Evolutionary conservation across 2,888 invertebrate species (phyloP).

Genomic region (Fragum fragum): DNA sequence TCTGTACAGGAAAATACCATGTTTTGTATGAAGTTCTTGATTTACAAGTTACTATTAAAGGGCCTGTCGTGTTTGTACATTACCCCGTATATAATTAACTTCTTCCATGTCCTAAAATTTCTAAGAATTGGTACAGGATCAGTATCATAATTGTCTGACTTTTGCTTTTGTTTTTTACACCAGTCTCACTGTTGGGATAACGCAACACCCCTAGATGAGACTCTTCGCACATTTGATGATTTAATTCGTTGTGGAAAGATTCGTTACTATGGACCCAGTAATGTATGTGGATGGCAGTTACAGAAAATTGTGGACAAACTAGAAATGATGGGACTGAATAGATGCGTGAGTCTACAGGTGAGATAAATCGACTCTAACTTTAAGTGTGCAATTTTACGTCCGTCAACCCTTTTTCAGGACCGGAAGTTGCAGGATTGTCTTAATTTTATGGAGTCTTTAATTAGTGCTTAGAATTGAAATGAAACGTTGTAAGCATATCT

Average conservation of each 20-base stretch:
- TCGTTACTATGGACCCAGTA: constrained; percentile 79
- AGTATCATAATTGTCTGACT: not conserved
- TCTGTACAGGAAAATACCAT: no score
- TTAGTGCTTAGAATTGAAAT: no score
- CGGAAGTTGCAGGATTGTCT: no score
- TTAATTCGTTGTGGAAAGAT: constrained; percentile 82
- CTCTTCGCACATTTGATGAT: constrained; percentile 81
- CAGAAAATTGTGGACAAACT: constrained; percentile 70
- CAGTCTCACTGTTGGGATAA: constrained; percentile 74
- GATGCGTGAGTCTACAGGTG: constrained; percentile 47
- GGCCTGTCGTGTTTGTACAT: not conserved
- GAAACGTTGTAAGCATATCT: no score
- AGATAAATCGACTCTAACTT: no score
- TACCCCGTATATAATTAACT: not conserved
- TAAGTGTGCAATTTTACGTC: no score
- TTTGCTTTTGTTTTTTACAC: not conserved
- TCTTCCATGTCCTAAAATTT: not conserved
- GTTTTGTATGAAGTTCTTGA: not conserved
- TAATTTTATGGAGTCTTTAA: no score
- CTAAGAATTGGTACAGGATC: not conserved
- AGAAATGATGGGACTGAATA: constrained; percentile 51
- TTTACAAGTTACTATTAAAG: not conserved
- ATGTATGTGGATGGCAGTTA: constrained; percentile 75
- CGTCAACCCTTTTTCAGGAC: no score
- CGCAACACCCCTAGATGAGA: constrained; percentile 81